Evolutionary conservation across 2,797 vertebrate species (phyloP).

Genomic region (Taeniopygia guttata): DNA sequence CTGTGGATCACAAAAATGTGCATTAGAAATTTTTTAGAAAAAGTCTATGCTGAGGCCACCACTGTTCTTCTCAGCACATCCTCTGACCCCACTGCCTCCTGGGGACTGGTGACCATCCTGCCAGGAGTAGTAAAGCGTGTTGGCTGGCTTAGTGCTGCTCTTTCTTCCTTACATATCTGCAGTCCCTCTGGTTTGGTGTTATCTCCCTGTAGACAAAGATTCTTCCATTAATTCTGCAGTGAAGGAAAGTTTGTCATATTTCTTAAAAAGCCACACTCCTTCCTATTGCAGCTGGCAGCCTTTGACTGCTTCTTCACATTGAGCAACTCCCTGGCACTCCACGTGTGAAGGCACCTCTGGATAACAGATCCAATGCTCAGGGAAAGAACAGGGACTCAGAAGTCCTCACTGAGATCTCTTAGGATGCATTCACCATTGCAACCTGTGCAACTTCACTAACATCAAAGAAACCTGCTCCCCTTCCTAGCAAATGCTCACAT

Average conservation of each 20-base stretch:
- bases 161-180: background rate
- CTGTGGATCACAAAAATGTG: background rate
- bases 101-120: rapidly evolving
- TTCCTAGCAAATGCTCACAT: background rate
- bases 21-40: background rate
- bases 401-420: background rate
- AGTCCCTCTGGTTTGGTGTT: background rate
- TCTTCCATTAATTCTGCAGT: background rate
- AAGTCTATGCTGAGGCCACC: background rate
- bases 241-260: background rate
- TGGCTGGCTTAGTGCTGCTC: background rate
- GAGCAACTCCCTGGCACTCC: background rate
- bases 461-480: rapidly evolving
- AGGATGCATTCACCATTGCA: background rate
- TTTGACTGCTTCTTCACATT: background rate
- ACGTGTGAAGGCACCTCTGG: background rate
- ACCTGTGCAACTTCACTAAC: background rate
- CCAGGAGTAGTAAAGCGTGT: background rate
- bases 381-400: background rate
- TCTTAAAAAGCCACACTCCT: background rate
- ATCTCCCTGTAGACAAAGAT: background rate
- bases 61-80: background rate
- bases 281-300: background rate
- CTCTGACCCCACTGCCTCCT: background rate
- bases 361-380: background rate